Percentiles rank a stretch among this genome's conserved stretches.
These are phyloP conservation scores for Sula dactylatra DNA, from an alignment of 2,113 vertebrate genomes.

Conservation along the genomic window DNA sequence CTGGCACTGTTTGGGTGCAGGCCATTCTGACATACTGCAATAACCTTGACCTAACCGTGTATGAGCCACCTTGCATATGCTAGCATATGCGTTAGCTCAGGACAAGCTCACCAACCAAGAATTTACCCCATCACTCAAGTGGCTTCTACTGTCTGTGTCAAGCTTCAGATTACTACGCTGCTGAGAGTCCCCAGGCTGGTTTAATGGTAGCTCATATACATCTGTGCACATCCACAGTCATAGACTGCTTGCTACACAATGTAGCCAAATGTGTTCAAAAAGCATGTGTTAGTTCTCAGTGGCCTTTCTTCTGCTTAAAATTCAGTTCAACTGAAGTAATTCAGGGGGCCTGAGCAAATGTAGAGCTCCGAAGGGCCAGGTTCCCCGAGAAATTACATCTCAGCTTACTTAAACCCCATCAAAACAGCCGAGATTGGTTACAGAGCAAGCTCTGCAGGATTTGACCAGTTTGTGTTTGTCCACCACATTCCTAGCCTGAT, in stretches of 20 bases:
- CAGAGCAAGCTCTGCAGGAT: neutral
- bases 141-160: neutral
- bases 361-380: neutral
- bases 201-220: neutral
- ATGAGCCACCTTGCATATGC: neutral
- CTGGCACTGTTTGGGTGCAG: neutral
- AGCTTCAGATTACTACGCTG: neutral
- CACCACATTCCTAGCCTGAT: neutral
- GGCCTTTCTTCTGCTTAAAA: neutral
- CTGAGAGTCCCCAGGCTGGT: neutral
- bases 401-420: neutral
- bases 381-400: neutral
- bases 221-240: fast-evolving
- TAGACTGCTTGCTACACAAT: neutral
- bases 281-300: neutral
- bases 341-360: neutral
- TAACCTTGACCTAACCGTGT: neutral
- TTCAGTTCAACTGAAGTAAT: neutral
- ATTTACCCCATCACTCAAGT: neutral
- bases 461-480: neutral
- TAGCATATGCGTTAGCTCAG: neutral
- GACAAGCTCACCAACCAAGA: neutral
- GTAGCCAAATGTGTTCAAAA: neutral
- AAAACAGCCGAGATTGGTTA: neutral
- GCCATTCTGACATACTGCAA: neutral